phyloP scores from a whole-genome alignment of 2,113 vertebrate genomes.

The Lepus timidus region DNA sequence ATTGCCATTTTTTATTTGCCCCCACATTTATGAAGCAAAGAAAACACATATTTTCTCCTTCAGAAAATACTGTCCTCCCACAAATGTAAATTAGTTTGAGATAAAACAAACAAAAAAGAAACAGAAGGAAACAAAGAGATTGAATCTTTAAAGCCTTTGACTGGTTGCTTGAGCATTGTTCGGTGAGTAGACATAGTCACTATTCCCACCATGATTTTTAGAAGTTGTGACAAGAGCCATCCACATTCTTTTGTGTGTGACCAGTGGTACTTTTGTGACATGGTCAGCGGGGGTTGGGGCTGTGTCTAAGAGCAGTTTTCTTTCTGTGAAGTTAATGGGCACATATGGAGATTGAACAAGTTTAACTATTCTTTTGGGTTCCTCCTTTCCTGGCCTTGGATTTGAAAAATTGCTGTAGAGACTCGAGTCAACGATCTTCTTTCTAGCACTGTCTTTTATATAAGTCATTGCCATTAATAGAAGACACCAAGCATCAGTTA shows the following conservation, averaged over 20 bases:
- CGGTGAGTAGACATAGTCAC: constrained; percentile 42
- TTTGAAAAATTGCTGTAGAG: constrained; percentile 70
- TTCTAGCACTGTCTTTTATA: not conserved
- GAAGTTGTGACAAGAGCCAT: constrained; percentile 74
- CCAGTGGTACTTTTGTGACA: constrained; percentile 72
- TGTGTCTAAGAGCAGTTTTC: constrained; percentile 57
- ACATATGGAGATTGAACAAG: constrained; percentile 52
- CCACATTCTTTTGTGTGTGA: constrained; percentile 62
- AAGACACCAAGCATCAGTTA: not conserved
- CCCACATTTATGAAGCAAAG: constrained; percentile 40
- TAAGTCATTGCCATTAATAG: not conserved
- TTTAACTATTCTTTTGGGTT: constrained; percentile 8
- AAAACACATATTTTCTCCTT: constrained; percentile 63
- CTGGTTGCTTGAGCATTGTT: constrained; percentile 62
- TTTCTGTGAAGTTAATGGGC: constrained; percentile 71
- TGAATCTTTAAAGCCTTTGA: constrained; percentile 60
- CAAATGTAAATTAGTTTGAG: constrained; percentile 68
- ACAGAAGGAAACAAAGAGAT: constrained; percentile 57
- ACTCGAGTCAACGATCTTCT: constrained; percentile 24
- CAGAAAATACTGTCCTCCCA: constrained; percentile 49
- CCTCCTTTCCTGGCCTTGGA: constrained; percentile 28
- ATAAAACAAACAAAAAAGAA: constrained; percentile 68
- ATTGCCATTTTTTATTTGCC: constrained; percentile 29
- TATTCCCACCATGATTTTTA: constrained; percentile 74
- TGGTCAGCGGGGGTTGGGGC: constrained; percentile 47